Base-by-base conservation (phyloP, 2,888 invertebrate species). In the Pterobdella sp. region DNA sequence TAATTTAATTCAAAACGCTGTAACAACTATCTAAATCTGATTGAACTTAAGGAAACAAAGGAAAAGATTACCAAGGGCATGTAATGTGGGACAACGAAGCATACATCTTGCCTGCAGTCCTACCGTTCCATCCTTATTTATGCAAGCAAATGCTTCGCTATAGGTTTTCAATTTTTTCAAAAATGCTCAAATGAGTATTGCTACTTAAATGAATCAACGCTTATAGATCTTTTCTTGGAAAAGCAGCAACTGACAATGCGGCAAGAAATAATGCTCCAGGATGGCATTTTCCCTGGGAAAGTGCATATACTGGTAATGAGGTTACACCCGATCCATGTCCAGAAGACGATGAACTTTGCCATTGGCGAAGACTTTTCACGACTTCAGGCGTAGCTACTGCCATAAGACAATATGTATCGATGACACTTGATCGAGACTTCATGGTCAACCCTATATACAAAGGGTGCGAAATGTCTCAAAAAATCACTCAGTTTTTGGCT, bases 331-430 rank as follows among this genome's bases (percentile, higher is more conserved):
- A 75, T 4, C 36, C 66, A 18, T 76, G 74, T 65, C 56, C 72
- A n/a, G 64, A 36, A 22, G 64, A 35, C 34, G 52, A 73, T 34
- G 72, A 72, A n/a, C 42, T 67, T 29, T 74, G 75, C n/a, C 49
- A 66, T 35, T 73, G 70, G 74, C 35, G 64, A 34, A 74, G 65
- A 31, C 37, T 74, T 29, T 74, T 81, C 75, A 77, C 81, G 42
- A 80, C 79, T 18, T 81, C 81, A 0, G 83, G 81, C 65, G 79
- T 82, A 2, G 78, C 80, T 0, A 77, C 80, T 74, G 81, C 80
- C 36, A 78, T 82, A 34, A 76, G 80, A 22, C 81, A 81, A 73
- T 83, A 81, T 76, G 77, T 80, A 31, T 79, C 80, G 73, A 79
- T 80, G 75, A 81, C 83, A 1, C 74, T 79, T 22, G 82, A 83